These are phyloP conservation scores for Penaeus vannamei DNA, from an alignment of 1,140 invertebrate species.

Conservation along the genomic window DNA sequence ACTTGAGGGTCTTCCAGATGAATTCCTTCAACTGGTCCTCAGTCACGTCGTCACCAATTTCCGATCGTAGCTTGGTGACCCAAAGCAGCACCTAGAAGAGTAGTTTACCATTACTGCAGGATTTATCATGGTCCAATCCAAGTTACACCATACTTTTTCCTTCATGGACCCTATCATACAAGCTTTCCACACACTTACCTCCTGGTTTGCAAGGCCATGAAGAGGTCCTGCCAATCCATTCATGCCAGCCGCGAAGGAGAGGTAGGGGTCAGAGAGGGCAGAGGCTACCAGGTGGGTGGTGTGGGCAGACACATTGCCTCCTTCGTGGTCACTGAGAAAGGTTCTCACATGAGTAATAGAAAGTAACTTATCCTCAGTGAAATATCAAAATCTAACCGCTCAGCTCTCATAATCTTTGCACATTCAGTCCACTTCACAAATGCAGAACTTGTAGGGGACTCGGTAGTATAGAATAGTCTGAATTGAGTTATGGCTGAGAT, in stretches of 20 bases:
- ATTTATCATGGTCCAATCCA: too few species aligned
- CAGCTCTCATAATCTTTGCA: too few species aligned
- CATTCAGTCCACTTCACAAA: too few species aligned
- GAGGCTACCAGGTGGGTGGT: conserved; percentile 96
- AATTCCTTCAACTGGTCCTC: conserved; percentile 93
- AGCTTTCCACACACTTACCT: conserved; percentile 76
- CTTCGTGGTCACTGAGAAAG: conserved; percentile 88
- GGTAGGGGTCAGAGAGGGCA: conserved; percentile 94
- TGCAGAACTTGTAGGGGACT: too few species aligned
- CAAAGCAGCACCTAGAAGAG: conserved; percentile 82
- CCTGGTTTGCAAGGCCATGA: conserved; percentile 97
- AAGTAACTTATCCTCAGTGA: too few species aligned
- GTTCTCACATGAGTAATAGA: conserved; percentile 70
- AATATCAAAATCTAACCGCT: conserved; percentile 73
- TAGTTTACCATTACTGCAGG: not conserved
- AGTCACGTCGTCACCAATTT: conserved; percentile 85
- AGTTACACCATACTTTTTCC: too few species aligned
- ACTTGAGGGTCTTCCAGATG: conserved; percentile 95
- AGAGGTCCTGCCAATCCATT: conserved; percentile 96
- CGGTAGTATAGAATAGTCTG: too few species aligned
- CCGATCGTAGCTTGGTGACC: conserved; percentile 84
- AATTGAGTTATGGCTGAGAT: too few species aligned
- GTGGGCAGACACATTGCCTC: conserved; percentile 96
- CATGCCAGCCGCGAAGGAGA: conserved; percentile 94
- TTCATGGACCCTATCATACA: too few species aligned